Evolutionary conservation across 2,797 vertebrate species (phyloP), one percentile per base, ranked within the genome.

Genomic region (Rhynchonycteris naso): DNA sequence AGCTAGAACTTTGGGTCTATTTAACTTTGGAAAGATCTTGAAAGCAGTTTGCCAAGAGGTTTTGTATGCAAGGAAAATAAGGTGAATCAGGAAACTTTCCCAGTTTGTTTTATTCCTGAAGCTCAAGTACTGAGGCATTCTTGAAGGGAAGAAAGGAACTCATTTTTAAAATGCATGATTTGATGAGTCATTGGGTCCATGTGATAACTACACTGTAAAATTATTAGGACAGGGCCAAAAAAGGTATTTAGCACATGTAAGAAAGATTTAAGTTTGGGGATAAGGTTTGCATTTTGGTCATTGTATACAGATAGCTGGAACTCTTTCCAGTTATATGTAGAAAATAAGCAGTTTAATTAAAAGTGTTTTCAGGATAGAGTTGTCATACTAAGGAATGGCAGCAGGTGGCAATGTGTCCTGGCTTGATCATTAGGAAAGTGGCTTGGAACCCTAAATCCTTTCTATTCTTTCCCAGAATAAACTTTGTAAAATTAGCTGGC

Each of bases 321-420:
- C 58, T 74, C 38, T 26, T 94, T 75, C 21, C 13, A 38, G 52
- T 85, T 86, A 16, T 19, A 63, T 2, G 14, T 72, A 76, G 54
- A 86, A 88, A 91, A 86, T 35, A 52, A 0, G 11, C 28, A 87
- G 65, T 59, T 85, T 86, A 52, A 68, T 26, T 19, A 43, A 68
- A 63, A 63, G 26, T 19, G 7, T 79, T 83, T 66, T 92, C 83
- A 76, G 75, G 6, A 66, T 83, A 4, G 65, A 88, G 79, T 72
- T 92, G 97, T 94, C 83, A 58, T 66, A 30, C 87, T 38, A 56
- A 87, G 59, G 35, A 78, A 43, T 69, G 85, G 97, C 98, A 98
- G 97, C 89, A 98, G 98, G 95, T 98, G 98, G 98, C 98, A 97
- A 96, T 96, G 95, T 97, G 94, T 97, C 96, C 95, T 95, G 97